These are phyloP conservation scores for Gryllus bimaculatus DNA, from an alignment of 1,140 invertebrate genomes.

Conservation along the genomic window DNA sequence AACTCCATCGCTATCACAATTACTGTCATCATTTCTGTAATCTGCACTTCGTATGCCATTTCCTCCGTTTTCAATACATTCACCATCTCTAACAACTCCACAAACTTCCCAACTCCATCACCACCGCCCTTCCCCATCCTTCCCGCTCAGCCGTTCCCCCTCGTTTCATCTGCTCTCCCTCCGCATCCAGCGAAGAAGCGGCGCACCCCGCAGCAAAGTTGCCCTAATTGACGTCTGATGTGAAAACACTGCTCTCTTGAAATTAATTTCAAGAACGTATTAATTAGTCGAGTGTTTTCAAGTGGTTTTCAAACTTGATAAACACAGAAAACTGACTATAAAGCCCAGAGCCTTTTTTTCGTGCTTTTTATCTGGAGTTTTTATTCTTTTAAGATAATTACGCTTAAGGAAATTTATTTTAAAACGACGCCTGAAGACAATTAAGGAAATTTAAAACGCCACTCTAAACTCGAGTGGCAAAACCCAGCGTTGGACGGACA, in stretches of 20 bases:
- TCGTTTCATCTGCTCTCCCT: neutral
- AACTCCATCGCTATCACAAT: no score
- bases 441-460: neutral
- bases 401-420: neutral
- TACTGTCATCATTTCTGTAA: no score
- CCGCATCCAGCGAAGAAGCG: neutral
- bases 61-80: no score
- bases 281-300: slow-evolving; percentile 16
- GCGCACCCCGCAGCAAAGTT: neutral
- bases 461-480: neutral
- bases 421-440: neutral
- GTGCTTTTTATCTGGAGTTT: neutral
- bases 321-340: neutral
- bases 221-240: slow-evolving; percentile 14
- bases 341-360: neutral
- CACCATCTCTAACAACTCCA: no score
- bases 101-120: no score
- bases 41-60: no score
- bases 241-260: slow-evolving; percentile 11
- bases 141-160: neutral
- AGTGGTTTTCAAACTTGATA: slow-evolving; percentile 10
- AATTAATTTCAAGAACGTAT: slow-evolving; percentile 14
- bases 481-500: no score
- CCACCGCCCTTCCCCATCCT: neutral
- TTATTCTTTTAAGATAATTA: neutral